Base-by-base conservation (phyloP, 92 coral and sea anemone genomes). In the Hydrozoanthus gracilis region DNA sequence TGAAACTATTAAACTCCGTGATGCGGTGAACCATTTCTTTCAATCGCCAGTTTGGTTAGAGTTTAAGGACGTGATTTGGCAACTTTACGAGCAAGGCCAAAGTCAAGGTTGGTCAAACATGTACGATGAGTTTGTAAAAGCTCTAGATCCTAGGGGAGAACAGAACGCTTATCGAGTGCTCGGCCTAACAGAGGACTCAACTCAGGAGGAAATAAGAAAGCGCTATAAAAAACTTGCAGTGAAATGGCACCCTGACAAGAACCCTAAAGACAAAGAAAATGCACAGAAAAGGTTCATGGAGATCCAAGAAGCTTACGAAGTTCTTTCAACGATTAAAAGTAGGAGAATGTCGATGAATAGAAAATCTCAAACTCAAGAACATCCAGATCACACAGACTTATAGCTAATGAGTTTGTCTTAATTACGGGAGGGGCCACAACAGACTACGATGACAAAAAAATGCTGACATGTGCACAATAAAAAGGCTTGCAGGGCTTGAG, bases 131-230 rank as follows among this genome's bases (percentile, higher is more conserved):
- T 95, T 97, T 88, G 98, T 97, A 0, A 95, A 91, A 84, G 97
- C 99, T 14, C 85, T 97, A 55, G 99, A 97, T 83, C 99, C 99
- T 7, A 97, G 98, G 79, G 99, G 99, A 82, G 99, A 97, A 89
- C 94, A 97, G 85, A 97, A 97, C 20, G 98, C 99, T 20, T 94
- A 95, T 76, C 90, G 90, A 12, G 95, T 97, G 12, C 88, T 97
- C 46, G 96, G 98, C 2, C 84, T 97, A 47, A 93, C 97, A 27
- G 95, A 92, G 71, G 94, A 93, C 75, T 91, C 99, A 1, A 90
- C 92, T 20, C 98, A 97, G 76, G 88, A 89, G 66, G 98, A 95
- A 91, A 97, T 97, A 11, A 93, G 91, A 79, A 90, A 86, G 86
- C 93, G 98, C 6, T 97, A 97, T 88, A 95, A 92, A 82, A 91